phyloP scores from a whole-genome alignment of 23 tunicate species.

The Pegea sp. region DNA sequence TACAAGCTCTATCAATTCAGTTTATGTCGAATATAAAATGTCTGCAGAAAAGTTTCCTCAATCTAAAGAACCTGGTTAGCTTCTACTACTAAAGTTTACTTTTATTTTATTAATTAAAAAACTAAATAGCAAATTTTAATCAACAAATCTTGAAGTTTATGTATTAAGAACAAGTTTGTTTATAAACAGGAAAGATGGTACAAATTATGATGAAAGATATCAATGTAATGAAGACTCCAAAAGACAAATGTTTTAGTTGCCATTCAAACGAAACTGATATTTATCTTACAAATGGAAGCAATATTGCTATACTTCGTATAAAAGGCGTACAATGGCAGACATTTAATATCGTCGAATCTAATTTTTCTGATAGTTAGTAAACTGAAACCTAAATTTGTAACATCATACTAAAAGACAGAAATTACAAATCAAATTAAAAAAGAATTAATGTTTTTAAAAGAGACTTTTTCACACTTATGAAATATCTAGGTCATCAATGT shows the following conservation, averaged over 20 bases:
- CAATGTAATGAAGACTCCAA: neutral
- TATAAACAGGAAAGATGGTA: no score
- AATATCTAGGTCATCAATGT: slow-evolving; percentile 28
- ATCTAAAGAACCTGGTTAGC: slow-evolving; percentile 8
- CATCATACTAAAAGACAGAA: no score
- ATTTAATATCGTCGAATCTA: slow-evolving; percentile 6
- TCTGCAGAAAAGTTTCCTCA: slow-evolving; percentile 13
- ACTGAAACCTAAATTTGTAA: no score
- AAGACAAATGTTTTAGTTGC: slow-evolving; percentile 7
- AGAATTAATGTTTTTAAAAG: no score
- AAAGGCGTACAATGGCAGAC: slow-evolving; percentile 41
- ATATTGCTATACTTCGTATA: slow-evolving; percentile 20
- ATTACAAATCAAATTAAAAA: no score
- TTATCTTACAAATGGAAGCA: slow-evolving; percentile 4
- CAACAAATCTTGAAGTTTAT: no score
- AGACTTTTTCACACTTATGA: neutral
- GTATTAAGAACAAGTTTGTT: no score
- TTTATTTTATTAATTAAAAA: neutral
- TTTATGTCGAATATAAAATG: slow-evolving; percentile 15
- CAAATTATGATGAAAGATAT: no score
- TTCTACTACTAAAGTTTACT: neutral
- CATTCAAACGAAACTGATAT: slow-evolving; percentile 24
- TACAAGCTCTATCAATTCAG: slow-evolving; percentile 9
- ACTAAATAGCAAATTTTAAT: no score
- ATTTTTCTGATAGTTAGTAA: slow-evolving; percentile 16